These are phyloP conservation scores for Plebejus anna DNA, from an alignment of 2,888 invertebrate genomes.

Conservation along the genomic window DNA sequence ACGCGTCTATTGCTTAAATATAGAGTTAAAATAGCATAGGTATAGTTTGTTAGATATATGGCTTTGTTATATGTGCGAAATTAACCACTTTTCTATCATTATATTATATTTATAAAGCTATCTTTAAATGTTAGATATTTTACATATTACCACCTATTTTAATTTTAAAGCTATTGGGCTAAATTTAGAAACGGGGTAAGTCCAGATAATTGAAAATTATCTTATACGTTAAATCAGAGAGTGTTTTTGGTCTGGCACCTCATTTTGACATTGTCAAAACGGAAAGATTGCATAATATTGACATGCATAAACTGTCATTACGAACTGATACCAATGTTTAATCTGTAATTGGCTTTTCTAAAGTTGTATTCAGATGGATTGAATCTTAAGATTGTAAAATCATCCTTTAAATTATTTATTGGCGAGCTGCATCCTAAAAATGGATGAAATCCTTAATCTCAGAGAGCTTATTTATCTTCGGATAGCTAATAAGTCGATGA, in stretches of 20 bases:
- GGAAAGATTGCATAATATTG: too few species aligned
- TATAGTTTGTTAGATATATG: constrained; percentile 11
- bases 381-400: too few species aligned
- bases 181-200: not conserved
- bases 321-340: too few species aligned
- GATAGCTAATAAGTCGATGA: not conserved
- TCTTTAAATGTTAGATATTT: not conserved
- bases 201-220: not conserved
- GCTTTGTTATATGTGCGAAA: constrained; percentile 9
- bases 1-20: constrained; percentile 20
- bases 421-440: too few species aligned
- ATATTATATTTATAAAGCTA: constrained; percentile 10
- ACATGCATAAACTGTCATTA: too few species aligned
- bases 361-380: too few species aligned
- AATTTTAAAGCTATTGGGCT: not conserved
- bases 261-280: too few species aligned
- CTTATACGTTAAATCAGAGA: too few species aligned
- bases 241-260: too few species aligned
- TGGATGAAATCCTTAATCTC: not conserved
- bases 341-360: too few species aligned
- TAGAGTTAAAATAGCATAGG: constrained; percentile 7
- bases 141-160: not conserved
- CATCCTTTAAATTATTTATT: too few species aligned
- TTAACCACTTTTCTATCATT: constrained; percentile 7
- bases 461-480: not conserved